A percentile compares a stretch with the other conserved stretches of the same genome.
Evolutionary conservation across 1,140 invertebrate species (phyloP).

Genomic region (Coenobita brevimanus): DNA sequence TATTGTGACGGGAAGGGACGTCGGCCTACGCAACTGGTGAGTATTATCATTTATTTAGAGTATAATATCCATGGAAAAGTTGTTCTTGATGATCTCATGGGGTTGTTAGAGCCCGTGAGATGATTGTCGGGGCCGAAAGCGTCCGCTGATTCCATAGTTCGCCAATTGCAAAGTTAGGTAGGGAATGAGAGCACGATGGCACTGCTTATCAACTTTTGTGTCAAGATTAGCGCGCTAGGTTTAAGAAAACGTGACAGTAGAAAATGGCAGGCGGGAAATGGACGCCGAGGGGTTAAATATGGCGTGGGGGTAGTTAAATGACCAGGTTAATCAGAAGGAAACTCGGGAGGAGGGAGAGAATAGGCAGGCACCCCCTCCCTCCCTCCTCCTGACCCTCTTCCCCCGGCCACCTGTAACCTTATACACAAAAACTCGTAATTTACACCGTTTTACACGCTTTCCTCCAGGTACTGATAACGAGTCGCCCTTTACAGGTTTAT

Average conservation of each 20-base stretch:
- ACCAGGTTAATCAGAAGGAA: too few relatives aligned
- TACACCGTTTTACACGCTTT: too few relatives aligned
- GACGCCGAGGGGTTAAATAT: too few relatives aligned
- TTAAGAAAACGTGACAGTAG: slow-evolving; percentile 8
- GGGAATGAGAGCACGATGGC: slow-evolving; percentile 22
- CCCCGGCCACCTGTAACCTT: too few relatives aligned
- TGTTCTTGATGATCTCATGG: not conserved
- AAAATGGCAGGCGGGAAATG: too few relatives aligned
- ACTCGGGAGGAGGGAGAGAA: too few relatives aligned
- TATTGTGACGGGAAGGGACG: slow-evolving; percentile 53
- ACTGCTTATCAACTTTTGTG: slow-evolving; percentile 20
- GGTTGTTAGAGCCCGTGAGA: not conserved
- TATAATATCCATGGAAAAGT: not conserved
- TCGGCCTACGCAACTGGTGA: slow-evolving; percentile 23
- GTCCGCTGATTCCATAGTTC: not conserved
- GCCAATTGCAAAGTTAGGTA: not conserved
- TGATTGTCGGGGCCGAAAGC: not conserved
- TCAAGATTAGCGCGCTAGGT: slow-evolving; percentile 42
- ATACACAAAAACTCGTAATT: too few relatives aligned
- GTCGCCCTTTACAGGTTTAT: too few relatives aligned
- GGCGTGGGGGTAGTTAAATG: too few relatives aligned
- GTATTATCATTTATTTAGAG: not conserved
- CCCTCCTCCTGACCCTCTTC: too few relatives aligned
- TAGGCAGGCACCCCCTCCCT: too few relatives aligned
- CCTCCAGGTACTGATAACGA: too few relatives aligned